These are phyloP conservation scores for Myiothlypis coronata DNA, from an alignment of 2,797 vertebrate genomes.

Conservation along the genomic window DNA sequence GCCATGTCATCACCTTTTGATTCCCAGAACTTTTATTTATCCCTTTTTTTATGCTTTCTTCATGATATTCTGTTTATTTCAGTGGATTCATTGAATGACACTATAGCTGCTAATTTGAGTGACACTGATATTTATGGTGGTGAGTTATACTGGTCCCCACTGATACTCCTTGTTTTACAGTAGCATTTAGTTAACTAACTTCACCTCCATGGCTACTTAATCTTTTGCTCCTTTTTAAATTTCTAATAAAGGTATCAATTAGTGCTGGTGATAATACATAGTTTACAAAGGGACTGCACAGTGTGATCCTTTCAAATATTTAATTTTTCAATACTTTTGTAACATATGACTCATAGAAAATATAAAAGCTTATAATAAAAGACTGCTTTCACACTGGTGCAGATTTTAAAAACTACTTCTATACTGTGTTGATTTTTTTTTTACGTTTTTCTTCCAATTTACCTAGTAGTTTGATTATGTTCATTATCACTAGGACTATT, in stretches of 20 bases:
- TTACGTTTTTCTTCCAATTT: not conserved
- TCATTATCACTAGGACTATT: slow-evolving; percentile 59
- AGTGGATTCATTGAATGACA: slow-evolving; percentile 99
- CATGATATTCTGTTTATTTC: slow-evolving; percentile 88
- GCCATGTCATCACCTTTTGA: slow-evolving; percentile 52
- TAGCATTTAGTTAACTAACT: slow-evolving; percentile 82
- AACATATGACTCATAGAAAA: not conserved
- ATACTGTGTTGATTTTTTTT: not conserved
- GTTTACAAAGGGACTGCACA: not conserved
- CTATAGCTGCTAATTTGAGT: slow-evolving; percentile 98
- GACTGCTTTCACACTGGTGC: slow-evolving; percentile 9
- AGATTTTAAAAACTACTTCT: not conserved
- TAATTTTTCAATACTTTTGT: slow-evolving; percentile 18
- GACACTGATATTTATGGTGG: slow-evolving; percentile 98
- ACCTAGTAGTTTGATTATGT: not conserved
- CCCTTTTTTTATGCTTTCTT: slow-evolving; percentile 75
- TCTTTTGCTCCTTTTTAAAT: slow-evolving; percentile 54
- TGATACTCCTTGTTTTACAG: slow-evolving; percentile 72
- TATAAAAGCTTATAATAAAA: not conserved
- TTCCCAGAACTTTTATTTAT: slow-evolving; percentile 63
- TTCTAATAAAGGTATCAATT: slow-evolving; percentile 59
- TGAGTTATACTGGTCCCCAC: slow-evolving; percentile 92
- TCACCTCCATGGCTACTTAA: slow-evolving; percentile 70
- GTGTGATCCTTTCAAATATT: slow-evolving; percentile 22
- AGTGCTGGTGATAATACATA: slow-evolving; percentile 56